A percentile compares a stretch with the other conserved stretches of the same genome.
Evolutionary conservation across 2,888 invertebrate genomes (phyloP).

Genomic region (Lutraria lutraria): DNA sequence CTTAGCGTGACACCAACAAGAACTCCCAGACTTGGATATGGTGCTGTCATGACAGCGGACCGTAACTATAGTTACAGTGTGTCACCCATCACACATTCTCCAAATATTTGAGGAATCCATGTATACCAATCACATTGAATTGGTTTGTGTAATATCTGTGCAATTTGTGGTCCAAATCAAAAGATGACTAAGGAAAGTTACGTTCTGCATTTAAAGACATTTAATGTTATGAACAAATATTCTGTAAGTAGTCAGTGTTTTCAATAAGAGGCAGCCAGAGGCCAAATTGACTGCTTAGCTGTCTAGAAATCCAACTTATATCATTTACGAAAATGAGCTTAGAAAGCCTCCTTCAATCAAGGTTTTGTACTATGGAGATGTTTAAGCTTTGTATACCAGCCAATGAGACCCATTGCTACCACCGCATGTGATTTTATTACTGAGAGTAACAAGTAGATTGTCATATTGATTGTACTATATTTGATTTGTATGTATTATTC

Average conservation of each 20-base stretch:
- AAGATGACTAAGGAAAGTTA: neutral
- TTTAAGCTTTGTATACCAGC: too few species aligned
- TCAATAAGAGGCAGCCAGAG: too few species aligned
- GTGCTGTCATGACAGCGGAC: slow-evolving; percentile 57
- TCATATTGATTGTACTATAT: too few species aligned
- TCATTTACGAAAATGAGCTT: too few species aligned
- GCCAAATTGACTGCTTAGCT: too few species aligned
- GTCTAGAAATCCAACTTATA: too few species aligned
- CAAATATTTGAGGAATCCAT: neutral
- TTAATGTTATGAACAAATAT: neutral
- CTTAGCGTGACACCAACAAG: slow-evolving; percentile 71
- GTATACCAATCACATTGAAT: neutral
- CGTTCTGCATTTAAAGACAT: neutral
- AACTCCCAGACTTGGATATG: slow-evolving; percentile 68
- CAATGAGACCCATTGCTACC: too few species aligned
- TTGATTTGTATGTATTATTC: too few species aligned
- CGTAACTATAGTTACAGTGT: slow-evolving; percentile 50
- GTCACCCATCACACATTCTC: slow-evolving; percentile 42
- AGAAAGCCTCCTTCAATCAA: too few species aligned
- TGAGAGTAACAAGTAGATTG: too few species aligned
- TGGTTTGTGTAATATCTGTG: neutral
- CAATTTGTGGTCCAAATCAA: neutral
- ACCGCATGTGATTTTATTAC: too few species aligned
- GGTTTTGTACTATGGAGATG: too few species aligned
- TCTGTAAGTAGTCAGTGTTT: neutral